A percentile compares a stretch with the other conserved stretches of the same genome.
These are phyloP conservation scores for Drosophila setifemur DNA, from an alignment of 1,140 invertebrate genomes.

Conservation along the genomic window DNA sequence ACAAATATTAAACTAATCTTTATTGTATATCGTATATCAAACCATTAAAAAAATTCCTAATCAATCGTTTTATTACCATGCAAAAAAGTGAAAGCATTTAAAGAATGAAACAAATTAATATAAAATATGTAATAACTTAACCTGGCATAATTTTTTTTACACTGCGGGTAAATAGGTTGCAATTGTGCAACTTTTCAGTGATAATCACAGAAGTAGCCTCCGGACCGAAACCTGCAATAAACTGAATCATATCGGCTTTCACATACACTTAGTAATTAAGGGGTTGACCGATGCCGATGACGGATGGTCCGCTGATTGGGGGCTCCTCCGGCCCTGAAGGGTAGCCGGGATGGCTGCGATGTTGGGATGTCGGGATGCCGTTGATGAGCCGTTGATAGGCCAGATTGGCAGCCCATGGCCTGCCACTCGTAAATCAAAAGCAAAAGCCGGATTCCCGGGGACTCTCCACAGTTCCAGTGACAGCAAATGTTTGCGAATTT, in stretches of 20 bases:
- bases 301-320: slow-evolving; percentile 65
- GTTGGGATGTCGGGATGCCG: not conserved
- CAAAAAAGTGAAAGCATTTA: no score
- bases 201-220: slow-evolving; percentile 2
- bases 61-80: no score
- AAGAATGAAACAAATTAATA: no score
- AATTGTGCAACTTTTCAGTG: not conserved
- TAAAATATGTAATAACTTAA: no score
- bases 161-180: no score
- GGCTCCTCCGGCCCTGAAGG: slow-evolving; percentile 1
- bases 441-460: slow-evolving; percentile 1
- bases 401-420: slow-evolving; percentile 8
- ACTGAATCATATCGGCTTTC: slow-evolving; percentile 61
- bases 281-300: slow-evolving; percentile 45
- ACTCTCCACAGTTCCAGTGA: slow-evolving; percentile 16
- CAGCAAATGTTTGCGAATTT: slow-evolving; percentile 79
- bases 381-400: slow-evolving; percentile 64
- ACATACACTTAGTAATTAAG: slow-evolving; percentile 63
- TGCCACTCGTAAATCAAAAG: slow-evolving; percentile 67
- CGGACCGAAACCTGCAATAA: slow-evolving; percentile 35
- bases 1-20: no score
- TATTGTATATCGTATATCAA: no score
- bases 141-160: no score
- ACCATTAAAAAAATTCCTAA: no score
- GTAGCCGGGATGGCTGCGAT: no score